phyloP scores from a whole-genome alignment of 2,888 invertebrate genomes.

The Ochropleura plecta region DNA sequence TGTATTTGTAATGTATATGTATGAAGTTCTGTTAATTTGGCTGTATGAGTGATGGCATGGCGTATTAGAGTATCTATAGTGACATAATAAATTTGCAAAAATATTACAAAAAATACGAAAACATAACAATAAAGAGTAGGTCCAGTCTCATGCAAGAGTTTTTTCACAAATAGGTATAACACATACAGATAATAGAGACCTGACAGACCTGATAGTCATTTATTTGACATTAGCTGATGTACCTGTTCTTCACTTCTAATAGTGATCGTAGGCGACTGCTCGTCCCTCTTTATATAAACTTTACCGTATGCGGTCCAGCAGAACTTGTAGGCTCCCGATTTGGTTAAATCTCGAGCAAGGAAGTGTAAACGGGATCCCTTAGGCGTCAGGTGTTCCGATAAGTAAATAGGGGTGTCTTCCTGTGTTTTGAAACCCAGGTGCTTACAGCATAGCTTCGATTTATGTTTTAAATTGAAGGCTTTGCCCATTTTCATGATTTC shows the following conservation, averaged over 20 bases:
- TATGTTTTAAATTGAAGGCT: neutral
- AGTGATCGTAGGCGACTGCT: neutral
- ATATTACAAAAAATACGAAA: too few species aligned
- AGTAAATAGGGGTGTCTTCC: slow-evolving; percentile 11
- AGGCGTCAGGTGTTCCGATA: slow-evolving; percentile 7
- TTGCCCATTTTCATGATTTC: slow-evolving; percentile 11
- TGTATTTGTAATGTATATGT: too few species aligned
- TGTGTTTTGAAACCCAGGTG: slow-evolving; percentile 1
- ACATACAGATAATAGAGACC: too few species aligned
- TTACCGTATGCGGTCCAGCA: slow-evolving; percentile 19
- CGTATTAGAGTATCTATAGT: too few species aligned
- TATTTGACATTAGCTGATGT: neutral
- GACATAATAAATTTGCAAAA: too few species aligned
- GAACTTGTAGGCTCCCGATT: slow-evolving; percentile 15
- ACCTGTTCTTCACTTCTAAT: slow-evolving; percentile 14
- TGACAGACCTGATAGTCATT: neutral
- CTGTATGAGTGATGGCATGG: too few species aligned
- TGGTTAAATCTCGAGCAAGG: slow-evolving; percentile 15
- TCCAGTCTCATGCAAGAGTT: too few species aligned
- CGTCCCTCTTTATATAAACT: slow-evolving; percentile 9
- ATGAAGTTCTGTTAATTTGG: too few species aligned
- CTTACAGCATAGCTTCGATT: slow-evolving; percentile 4
- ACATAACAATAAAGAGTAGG: too few species aligned
- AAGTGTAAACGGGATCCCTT: slow-evolving; percentile 21
- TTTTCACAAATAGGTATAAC: neutral